Percentiles rank a stretch among this genome's conserved stretches.
Evolutionary conservation across 2,113 vertebrate genomes (phyloP).

Genomic region (Aptenodytes patagonicus): DNA sequence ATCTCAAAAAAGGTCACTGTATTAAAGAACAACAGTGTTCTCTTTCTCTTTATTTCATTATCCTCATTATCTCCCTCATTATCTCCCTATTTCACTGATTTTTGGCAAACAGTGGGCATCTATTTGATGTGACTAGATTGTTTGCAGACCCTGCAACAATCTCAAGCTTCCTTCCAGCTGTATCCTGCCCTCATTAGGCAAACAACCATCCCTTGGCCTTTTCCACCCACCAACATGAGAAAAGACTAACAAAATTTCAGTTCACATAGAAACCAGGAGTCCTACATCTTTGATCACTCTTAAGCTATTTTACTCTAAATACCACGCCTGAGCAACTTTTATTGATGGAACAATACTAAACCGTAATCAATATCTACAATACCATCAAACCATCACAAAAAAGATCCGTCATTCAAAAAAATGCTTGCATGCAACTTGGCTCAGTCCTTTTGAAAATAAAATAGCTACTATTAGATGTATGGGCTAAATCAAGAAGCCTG

Average conservation of each 20-base stretch:
- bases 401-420: background rate
- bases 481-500: background rate
- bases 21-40: background rate
- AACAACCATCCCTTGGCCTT: conserved; percentile 12
- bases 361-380: background rate
- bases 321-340: background rate
- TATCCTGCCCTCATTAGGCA: conserved; percentile 41
- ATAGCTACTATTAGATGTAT: background rate
- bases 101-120: conserved; percentile 53
- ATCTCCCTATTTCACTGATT: conserved; percentile 29
- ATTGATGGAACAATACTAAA: background rate
- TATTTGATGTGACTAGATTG: conserved; percentile 40
- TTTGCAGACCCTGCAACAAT: conserved; percentile 8
- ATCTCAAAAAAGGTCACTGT: conserved; percentile 29
- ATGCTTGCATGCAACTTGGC: background rate
- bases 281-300: background rate
- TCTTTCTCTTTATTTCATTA: conserved; percentile 8
- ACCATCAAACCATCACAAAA: background rate
- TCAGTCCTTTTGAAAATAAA: background rate
- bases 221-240: background rate
- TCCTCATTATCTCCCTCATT: conserved; percentile 18
- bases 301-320: background rate
- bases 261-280: background rate
- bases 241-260: background rate
- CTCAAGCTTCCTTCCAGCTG: conserved; percentile 38